Conservation (phyloP, 2,113 vertebrate species). For the Colaptes auratus region DNA sequence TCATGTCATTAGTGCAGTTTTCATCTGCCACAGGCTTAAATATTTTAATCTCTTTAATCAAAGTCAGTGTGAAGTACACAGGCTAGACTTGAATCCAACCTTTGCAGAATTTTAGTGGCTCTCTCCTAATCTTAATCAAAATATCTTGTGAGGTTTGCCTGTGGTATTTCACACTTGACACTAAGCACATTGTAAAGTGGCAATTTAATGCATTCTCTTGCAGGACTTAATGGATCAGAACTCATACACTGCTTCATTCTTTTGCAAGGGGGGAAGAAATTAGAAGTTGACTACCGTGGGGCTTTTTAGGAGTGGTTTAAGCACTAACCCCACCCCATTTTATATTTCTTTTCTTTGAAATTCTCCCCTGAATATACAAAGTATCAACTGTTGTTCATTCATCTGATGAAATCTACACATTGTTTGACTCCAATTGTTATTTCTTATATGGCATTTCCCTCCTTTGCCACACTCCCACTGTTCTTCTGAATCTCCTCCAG, state of each 20-base stretch:
- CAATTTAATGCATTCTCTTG: neutral
- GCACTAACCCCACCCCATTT: neutral
- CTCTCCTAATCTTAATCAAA: conserved; percentile 2
- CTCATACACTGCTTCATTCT: neutral
- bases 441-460: neutral
- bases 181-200: neutral
- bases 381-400: neutral
- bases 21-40: neutral
- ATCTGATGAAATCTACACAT: neutral
- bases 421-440: neutral
- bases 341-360: neutral
- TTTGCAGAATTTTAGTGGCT: neutral
- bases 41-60: neutral
- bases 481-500: conserved; percentile 39
- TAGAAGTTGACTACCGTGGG: neutral
- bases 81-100: neutral
- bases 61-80: neutral
- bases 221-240: neutral
- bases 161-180: neutral
- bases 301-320: neutral
- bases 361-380: neutral
- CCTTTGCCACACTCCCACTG: neutral
- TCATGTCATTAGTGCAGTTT: neutral
- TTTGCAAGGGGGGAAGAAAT: neutral
- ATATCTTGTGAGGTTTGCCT: neutral